Evolutionary conservation across 37 sponge, comb jelly and placozoan species (phyloP), one percentile per base, ranked within the genome.

Genomic region (Ephydatia muelleri): DNA sequence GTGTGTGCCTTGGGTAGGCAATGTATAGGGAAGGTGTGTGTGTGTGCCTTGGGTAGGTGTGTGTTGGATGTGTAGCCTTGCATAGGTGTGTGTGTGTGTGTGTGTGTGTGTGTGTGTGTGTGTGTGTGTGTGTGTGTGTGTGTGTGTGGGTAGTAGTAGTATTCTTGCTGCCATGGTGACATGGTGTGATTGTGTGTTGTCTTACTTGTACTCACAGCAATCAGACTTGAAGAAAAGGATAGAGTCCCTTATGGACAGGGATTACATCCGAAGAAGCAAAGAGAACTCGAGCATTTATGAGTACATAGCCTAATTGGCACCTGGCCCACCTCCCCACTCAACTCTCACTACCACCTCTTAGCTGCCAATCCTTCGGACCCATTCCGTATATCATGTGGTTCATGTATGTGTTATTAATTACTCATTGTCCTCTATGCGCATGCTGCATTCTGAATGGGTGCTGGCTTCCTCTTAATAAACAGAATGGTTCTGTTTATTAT

Each of bases 181-280:
- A 76, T 19, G 77, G 29, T 76, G 27, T 65, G 9, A n/a, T n/a
- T 79, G 11, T 30, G 8, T 49, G 29, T 23, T 12, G 35, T 68
- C 82, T 70, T 33, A 27, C 39, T 19, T 72, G 5, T 48, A 25
- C 71, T 11, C 82, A 22, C 83, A 99, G 95, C 92, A 95, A 6
- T 87, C 91, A 39, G 99, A 99, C 67, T 75, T 99, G 38, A 99
- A 99, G 91, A 96, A 96, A 73, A 87, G 99, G 82, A 96, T 99
- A 26, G 99, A 99, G 79, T 94, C 94, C 87, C 77, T 99, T 71
- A 96, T 99, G 23, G 99, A 99, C 34, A 86, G 97, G 65, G 99
- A 99, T 84, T 99, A 99, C 87, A 84, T 99, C 23, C 86, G 94
- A 37, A 84, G 99, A 39, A 87, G 82, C 48, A 85, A 91, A 69